phyloP scores from a whole-genome alignment of 2,888 invertebrate genomes.

The Deilephila elpenor region DNA sequence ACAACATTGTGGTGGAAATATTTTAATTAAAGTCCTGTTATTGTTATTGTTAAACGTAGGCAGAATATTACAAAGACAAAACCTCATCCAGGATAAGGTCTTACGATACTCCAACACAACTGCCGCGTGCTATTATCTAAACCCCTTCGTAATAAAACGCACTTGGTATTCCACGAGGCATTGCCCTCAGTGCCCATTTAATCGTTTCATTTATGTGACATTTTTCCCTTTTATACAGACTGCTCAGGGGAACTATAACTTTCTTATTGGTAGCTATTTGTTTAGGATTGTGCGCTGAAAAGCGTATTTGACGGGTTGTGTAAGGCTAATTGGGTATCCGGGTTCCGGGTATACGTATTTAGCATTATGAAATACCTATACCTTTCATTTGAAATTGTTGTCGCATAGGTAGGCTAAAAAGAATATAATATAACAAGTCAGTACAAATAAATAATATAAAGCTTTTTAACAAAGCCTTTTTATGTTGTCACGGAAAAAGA shows the following conservation, averaged over 20 bases:
- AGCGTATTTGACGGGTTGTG: not conserved
- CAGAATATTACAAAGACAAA: too few species aligned
- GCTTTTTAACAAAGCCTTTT: too few species aligned
- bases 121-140: not conserved
- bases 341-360: not conserved
- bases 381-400: too few species aligned
- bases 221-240: conserved; percentile 7
- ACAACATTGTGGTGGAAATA: too few species aligned
- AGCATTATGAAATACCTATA: not conserved
- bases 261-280: conserved; percentile 22
- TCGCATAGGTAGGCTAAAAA: too few species aligned
- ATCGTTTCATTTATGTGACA: conserved; percentile 8
- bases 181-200: not conserved
- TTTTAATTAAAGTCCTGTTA: too few species aligned
- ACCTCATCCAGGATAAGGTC: not conserved
- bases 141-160: not conserved
- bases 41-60: too few species aligned
- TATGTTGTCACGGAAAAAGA: too few species aligned
- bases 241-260: conserved; percentile 7
- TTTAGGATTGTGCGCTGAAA: not conserved
- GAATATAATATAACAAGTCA: too few species aligned
- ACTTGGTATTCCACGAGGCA: conserved; percentile 15
- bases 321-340: not conserved
- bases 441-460: too few species aligned
- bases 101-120: not conserved